Evolutionary conservation across 2,797 vertebrate species (phyloP), one percentile per base, ranked within the genome.

Genomic region (Pseudopleuronectes americanus): DNA sequence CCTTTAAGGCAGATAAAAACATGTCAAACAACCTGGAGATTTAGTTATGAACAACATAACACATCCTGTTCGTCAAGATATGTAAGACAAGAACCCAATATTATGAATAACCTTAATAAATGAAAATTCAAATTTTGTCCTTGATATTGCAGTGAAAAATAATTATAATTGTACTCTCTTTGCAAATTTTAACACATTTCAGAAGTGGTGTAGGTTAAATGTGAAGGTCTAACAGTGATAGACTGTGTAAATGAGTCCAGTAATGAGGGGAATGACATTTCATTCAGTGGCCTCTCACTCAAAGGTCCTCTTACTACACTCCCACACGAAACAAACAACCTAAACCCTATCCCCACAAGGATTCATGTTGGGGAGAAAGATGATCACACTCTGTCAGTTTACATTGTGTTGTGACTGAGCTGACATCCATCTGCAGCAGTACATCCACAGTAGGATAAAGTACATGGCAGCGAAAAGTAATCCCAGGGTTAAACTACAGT

Each of bases 401-500:
- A 70, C 59, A 81, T 89, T 84, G 2, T 68, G 24, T 71, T 70
- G 54, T 68, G 78, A 81, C 67, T 74, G 77, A 86, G 62, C 68
- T 80, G 73, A 85, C 77, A 79, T 74, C 61, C 57, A 77, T 74
- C 70, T 26, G 23, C 36, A 65, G 76, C 61, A 53, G 67, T 62
- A 74, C 76, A 63, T 64, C 60, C 36, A 61, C 57, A 57, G 57
- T 14, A 55, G 68, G 47, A 83, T 75, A 67, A 70, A 74, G 58
- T 70, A 70, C 70, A 77, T 28, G 70, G 70, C 69, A 60, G 74
- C 4, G 14, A 71, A 84, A 81, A 77, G 66, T 85, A 89, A 91
- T 91, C 83, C 77, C 68, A 73, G 83, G 84, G 77, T 89, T 87
- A 80, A 86, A 84, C 72, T 61, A 48, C 74, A 84, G 67, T 77